These are phyloP conservation scores for Petrocephalus microphthalmus DNA, from an alignment of 2,113 vertebrate genomes.

Conservation along the genomic window DNA sequence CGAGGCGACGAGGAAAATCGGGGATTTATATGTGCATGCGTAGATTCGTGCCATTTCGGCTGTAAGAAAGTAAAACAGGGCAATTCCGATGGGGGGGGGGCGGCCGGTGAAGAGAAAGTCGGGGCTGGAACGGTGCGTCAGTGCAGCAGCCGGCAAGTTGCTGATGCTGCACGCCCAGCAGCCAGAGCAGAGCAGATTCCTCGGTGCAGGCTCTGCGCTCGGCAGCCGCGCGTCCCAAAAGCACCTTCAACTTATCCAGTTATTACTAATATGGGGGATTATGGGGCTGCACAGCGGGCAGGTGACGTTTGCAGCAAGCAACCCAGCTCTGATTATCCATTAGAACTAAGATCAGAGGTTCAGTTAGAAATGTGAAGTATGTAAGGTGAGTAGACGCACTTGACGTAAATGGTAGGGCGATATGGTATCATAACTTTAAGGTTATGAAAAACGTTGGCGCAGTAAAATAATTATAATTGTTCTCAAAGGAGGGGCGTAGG, in stretches of 20 bases:
- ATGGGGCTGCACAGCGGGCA: not conserved
- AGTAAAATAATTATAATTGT: not conserved
- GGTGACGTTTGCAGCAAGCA: not conserved
- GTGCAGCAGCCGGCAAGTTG: slow-evolving; percentile 18
- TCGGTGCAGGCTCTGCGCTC: not conserved
- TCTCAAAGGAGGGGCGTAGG: too few species aligned
- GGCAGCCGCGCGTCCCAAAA: not conserved
- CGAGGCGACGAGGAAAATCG: not conserved
- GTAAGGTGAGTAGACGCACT: too few species aligned
- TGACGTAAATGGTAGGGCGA: too few species aligned
- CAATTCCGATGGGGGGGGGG: not conserved
- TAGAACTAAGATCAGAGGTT: not conserved
- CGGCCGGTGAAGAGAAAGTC: not conserved
- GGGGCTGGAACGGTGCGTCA: slow-evolving; percentile 15
- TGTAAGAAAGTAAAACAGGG: not conserved
- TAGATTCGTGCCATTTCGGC: not conserved
- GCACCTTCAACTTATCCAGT: not conserved
- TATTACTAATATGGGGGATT: not conserved
- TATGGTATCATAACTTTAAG: too few species aligned
- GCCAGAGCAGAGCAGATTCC: not conserved
- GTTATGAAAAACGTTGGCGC: not conserved
- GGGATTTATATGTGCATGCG: not conserved
- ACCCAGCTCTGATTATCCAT: not conserved
- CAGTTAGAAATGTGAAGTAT: not conserved
- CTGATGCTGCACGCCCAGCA: slow-evolving; percentile 19